phyloP scores from a whole-genome alignment of 2,797 vertebrate species.

The Ctenosaura bakeri region DNA sequence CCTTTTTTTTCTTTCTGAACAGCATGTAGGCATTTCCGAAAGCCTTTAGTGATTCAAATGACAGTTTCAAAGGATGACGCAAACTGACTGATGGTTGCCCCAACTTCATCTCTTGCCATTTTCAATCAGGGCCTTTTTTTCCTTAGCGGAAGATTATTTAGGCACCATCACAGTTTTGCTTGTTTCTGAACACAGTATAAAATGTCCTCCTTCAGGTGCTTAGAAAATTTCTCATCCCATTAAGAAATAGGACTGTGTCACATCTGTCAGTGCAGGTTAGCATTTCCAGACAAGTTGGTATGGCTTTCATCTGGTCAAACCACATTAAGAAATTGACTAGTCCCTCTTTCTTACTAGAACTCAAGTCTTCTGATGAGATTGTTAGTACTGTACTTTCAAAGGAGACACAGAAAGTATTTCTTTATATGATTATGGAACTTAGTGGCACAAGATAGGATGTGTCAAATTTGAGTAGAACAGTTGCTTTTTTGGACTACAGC shows the following conservation, averaged over 20 bases:
- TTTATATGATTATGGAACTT: neutral
- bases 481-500: too few species aligned
- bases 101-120: conserved; percentile 61
- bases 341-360: neutral
- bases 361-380: neutral
- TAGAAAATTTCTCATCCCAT: conserved; percentile 63
- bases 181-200: conserved; percentile 62
- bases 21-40: conserved; percentile 46
- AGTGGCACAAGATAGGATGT: neutral
- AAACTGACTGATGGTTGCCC: conserved; percentile 51
- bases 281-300: conserved; percentile 50
- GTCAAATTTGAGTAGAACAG: too few species aligned
- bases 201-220: conserved; percentile 67
- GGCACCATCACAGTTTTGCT: conserved; percentile 49
- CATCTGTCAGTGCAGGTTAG: conserved; percentile 55
- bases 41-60: conserved; percentile 50
- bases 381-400: neutral
- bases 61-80: conserved; percentile 41
- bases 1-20: conserved; percentile 25
- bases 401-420: neutral
- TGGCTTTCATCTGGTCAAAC: conserved; percentile 48
- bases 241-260: conserved; percentile 59
- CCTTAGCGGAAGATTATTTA: conserved; percentile 51
- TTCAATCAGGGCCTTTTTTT: conserved; percentile 40
- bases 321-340: conserved; percentile 47